Conservation (phyloP, 35 echinoderm and acorn worm genomes). For the Heliocidaris tuberculata region DNA sequence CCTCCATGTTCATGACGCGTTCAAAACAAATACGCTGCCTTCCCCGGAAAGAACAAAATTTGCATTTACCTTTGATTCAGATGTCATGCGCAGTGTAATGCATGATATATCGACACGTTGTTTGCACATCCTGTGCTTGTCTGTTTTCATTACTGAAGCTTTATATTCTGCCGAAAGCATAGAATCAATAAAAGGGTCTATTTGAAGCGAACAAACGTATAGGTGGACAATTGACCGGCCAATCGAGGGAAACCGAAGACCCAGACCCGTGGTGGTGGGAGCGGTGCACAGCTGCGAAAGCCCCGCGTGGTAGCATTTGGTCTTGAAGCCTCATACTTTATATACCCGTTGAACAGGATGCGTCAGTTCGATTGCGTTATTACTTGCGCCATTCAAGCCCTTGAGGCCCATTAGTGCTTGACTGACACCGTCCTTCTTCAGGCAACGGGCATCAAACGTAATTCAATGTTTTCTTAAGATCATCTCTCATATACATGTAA, state of each 20-base stretch:
- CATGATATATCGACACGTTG: background rate
- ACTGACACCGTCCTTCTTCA: no score
- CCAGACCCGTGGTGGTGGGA: background rate
- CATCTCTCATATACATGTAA: no score
- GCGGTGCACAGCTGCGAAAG: background rate
- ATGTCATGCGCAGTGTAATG: background rate
- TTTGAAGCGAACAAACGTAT: background rate
- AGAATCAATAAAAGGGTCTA: background rate
- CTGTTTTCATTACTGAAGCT: background rate
- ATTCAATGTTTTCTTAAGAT: no score
- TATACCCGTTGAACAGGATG: no score
- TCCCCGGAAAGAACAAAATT: background rate
- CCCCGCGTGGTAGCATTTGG: background rate
- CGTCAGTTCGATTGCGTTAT: no score
- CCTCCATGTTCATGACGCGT: no score
- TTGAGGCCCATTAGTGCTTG: no score
- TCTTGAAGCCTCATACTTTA: background rate
- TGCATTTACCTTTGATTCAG: background rate
- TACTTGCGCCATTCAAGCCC: no score
- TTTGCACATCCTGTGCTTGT: background rate
- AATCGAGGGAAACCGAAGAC: background rate
- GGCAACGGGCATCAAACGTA: no score
- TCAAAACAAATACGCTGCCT: no score
- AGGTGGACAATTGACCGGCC: background rate
- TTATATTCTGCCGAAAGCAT: background rate